Evolutionary conservation across 2,888 invertebrate species (phyloP).

Genomic region (Alitta virens): DNA sequence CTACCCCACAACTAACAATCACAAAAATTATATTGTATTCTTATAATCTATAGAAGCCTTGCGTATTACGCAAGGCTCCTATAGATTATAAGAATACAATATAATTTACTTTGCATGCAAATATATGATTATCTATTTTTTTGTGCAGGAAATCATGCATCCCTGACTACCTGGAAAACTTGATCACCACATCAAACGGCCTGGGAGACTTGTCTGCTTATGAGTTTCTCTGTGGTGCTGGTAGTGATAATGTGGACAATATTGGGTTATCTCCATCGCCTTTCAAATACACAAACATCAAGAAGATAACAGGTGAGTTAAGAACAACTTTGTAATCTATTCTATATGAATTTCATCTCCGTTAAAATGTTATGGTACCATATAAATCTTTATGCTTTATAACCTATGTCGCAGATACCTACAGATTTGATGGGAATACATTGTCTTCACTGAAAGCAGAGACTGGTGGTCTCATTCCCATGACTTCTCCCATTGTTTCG

Average conservation of each 20-base stretch:
- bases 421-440: slow-evolving; percentile 24
- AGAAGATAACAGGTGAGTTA: slow-evolving; percentile 8
- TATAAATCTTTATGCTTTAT: no score
- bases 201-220: slow-evolving; percentile 21
- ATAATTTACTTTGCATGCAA: no score
- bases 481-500: slow-evolving; percentile 21
- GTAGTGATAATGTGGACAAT: neutral
- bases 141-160: slow-evolving; percentile 3
- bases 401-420: slow-evolving; percentile 15
- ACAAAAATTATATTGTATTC: no score
- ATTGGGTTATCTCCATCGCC: slow-evolving; percentile 5
- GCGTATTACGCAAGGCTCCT: no score
- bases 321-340: neutral
- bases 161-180: slow-evolving; percentile 19
- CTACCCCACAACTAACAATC: no score
- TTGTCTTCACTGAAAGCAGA: slow-evolving; percentile 13
- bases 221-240: slow-evolving; percentile 20
- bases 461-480: slow-evolving; percentile 19
- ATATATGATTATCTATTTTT: no score
- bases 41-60: no score
- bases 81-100: no score
- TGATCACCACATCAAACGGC: slow-evolving; percentile 13
- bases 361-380: no score
- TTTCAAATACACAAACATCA: slow-evolving; percentile 4
- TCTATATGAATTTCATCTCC: no score